phyloP scores from a whole-genome alignment of 2,888 invertebrate genomes.

The Dynastes grantii region DNA sequence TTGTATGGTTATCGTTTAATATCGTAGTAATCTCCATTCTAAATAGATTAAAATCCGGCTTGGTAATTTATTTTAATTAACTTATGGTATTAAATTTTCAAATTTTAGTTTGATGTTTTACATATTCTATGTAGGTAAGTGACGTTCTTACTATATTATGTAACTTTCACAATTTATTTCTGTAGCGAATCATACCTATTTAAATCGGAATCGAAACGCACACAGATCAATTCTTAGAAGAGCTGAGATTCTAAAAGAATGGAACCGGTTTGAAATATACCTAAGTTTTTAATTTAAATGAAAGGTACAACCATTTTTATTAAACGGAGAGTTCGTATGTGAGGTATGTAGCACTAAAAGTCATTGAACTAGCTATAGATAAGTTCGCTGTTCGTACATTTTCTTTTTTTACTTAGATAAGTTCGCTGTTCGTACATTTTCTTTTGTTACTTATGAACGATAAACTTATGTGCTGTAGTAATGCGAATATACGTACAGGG shows the following conservation, averaged over 20 bases:
- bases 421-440: neutral
- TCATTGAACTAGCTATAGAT: conserved; percentile 1
- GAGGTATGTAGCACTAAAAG: neutral
- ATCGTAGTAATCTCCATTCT: no score
- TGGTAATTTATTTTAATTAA: no score
- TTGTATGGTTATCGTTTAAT: no score
- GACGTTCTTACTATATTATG: no score
- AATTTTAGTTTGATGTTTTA: no score
- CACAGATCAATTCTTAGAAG: neutral
- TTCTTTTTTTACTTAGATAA: neutral
- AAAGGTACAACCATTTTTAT: neutral
- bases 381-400: neutral
- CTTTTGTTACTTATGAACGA: neutral
- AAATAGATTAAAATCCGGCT: no score
- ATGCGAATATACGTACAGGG: no score
- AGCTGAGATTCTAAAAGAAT: conserved; percentile 12
- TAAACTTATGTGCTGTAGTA: no score
- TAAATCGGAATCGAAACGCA: neutral
- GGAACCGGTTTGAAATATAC: conserved; percentile 20
- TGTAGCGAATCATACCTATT: neutral
- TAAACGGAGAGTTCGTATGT: neutral
- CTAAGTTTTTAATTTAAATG: neutral
- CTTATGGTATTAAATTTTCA: no score
- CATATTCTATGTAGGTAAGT: no score
- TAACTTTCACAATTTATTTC: no score